Evolutionary conservation across 1,140 invertebrate genomes (phyloP), one percentile per base, ranked within the genome.

Genomic region (Drosophila rufa): DNA sequence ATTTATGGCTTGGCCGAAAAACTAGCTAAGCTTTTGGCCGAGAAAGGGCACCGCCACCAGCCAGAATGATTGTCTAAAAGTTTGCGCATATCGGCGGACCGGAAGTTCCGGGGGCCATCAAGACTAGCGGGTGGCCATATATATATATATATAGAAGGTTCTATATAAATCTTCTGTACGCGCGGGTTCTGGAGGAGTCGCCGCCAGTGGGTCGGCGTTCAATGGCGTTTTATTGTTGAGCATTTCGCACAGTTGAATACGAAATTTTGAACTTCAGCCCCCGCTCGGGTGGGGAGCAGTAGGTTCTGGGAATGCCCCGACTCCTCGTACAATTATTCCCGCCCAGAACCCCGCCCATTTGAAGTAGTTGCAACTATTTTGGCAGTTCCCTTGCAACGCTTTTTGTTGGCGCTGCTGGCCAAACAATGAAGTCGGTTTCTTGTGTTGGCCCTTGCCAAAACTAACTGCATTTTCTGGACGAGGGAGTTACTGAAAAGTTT

Each of bases 341-440:
- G n/a, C 51, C 14, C 17, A 15, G 22, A 47, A 25, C 42, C 15
- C n/a, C 30, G n/a, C n/a, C 75, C 48, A 14, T 50, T 71, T 50
- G 66, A 71, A 71, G 60, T 58, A 45, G 53, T 67, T 68, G 75
- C 56, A 86, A 87, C 85, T 87, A 89, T 87, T 87, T 87, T 87
- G 83, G 83, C 82, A 84, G 78, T 84, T 84, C 78, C 62, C 76
- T 84, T 71, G 61, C 62, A 43, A 40, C 43, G 45, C 55, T 76
- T 60, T 86, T 86, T 71, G 69, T 60, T 71, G 73, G 47, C 68
- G 43, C 62, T 33, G 5, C 8, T 80, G 68, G 77, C 80, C 84
- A 79, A 79, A 83, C 77, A 89, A 89, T 83, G 84, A 87, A 87
- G 84, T 82, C 82, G 79, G 75, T 82, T 86, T 71, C 81, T 87